Conservation (phyloP, 2,888 invertebrate genomes). For the Calliphora vomitoria region DNA sequence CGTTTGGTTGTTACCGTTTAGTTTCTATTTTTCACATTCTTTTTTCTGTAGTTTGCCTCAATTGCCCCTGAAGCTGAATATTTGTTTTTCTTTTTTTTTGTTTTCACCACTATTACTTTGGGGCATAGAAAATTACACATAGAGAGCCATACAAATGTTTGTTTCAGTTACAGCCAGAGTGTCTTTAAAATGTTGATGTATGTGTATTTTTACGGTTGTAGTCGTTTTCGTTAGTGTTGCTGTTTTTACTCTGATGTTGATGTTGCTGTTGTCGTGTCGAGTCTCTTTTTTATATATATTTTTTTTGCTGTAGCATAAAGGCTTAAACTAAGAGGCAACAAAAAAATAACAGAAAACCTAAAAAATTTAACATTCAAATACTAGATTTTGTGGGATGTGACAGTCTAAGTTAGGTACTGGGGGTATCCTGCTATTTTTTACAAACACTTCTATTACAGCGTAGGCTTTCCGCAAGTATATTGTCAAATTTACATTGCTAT, state of each 20-base stretch:
- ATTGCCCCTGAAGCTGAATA: constrained; percentile 45
- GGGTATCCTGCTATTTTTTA: not conserved
- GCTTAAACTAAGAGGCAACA: constrained; percentile 9
- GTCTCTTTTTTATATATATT: not conserved
- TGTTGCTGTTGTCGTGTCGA: constrained; percentile 1
- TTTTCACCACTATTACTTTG: constrained; percentile 44
- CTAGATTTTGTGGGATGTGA: not conserved
- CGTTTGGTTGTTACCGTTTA: not conserved
- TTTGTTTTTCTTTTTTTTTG: constrained; percentile 19
- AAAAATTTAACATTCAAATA: constrained; percentile 11
- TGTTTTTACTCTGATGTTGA: not conserved
- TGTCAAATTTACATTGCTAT: not conserved
- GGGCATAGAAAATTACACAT: constrained; percentile 23
- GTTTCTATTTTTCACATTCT: not conserved
- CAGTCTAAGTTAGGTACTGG: not conserved
- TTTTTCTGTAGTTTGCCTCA: constrained; percentile 16
- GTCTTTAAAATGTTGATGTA: constrained; percentile 17
- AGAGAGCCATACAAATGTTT: constrained; percentile 24
- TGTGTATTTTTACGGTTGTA: not conserved
- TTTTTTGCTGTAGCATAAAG: not conserved
- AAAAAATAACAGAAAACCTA: not conserved
- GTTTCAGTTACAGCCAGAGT: constrained; percentile 14
- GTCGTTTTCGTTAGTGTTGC: not conserved
- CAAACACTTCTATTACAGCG: not conserved
- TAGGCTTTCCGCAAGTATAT: not conserved